Base-by-base conservation (phyloP, 2,797 vertebrate genomes). In the Microctenopoma lineatum region DNA sequence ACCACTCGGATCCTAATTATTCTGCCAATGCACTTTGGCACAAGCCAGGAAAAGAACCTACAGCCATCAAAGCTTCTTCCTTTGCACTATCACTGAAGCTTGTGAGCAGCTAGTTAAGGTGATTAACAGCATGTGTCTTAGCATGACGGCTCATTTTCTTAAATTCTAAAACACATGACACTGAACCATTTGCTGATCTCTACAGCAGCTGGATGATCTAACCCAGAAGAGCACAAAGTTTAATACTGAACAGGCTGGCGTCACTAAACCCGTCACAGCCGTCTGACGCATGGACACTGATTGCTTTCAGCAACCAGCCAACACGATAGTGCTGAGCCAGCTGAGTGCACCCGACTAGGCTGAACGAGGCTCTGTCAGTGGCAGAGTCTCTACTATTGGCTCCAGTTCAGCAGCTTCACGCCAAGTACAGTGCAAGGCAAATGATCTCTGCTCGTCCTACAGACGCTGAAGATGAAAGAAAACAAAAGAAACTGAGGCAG, bases 261-360 rank as follows among this genome's bases (percentile, higher is more conserved):
- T 14, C 29, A n/a, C 48, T 52, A 48, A 34, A 70, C 67, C 60
- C 15, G 61, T 59, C 55, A 74, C 51, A 56, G 57, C 32, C 36
- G 29, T 9, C 11, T 63, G 45, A 77, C 65, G 67, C 52, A 36
- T 55, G 29, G 52, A 84, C 75, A 82, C 48, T 11, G 25, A 51
- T 66, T 70, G 76, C 44, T 66, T 66, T 74, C 44, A 45, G 70
- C 75, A 77, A 77, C 39, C 34, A 62, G 77, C 69, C 77, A 75
- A 69, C 61, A 52, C 34, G 57, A 59, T 53, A 21, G 44, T 27
- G 52, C 56, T 44, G 25, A 81, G 63, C 64, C 71, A 81, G 72
- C 50, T 21, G 21, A 21, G 21, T 21, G 21, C 21, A 21, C 21
- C 21, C 21, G 21, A 2, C 21, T 21, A 21, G 21, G 21, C 21